Conservation (phyloP, 2,888 invertebrate genomes). For the Drosophila rubida region DNA sequence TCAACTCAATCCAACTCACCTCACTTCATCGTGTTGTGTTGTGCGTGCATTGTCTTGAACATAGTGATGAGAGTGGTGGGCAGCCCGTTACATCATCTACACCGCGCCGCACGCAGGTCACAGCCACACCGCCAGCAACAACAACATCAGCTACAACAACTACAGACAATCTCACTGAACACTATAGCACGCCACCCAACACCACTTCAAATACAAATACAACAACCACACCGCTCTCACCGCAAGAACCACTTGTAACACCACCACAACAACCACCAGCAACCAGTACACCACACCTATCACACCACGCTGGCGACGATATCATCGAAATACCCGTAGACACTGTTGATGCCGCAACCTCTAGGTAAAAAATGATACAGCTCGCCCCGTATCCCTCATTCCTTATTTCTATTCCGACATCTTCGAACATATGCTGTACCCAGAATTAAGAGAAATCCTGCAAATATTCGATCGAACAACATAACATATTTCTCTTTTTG, state of each 20-base stretch:
- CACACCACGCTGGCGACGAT: slow-evolving; percentile 63
- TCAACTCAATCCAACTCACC: slow-evolving; percentile 41
- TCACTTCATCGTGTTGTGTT: slow-evolving; percentile 46
- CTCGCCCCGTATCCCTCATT: not conserved
- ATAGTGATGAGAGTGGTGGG: slow-evolving; percentile 78
- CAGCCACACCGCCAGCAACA: slow-evolving; percentile 48
- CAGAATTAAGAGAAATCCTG: too few species aligned
- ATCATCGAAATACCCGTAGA: slow-evolving; percentile 82
- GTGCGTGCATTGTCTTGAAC: slow-evolving; percentile 45
- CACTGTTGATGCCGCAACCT: slow-evolving; percentile 77
- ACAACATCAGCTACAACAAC: slow-evolving; percentile 46
- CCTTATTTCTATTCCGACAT: not conserved
- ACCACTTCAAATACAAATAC: slow-evolving; percentile 69
- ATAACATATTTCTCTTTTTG: too few species aligned
- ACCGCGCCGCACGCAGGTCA: slow-evolving; percentile 74
- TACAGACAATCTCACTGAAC: slow-evolving; percentile 61
- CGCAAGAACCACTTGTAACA: slow-evolving; percentile 63
- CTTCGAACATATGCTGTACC: slow-evolving; percentile 13
- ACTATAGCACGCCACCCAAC: slow-evolving; percentile 71
- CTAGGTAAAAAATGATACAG: slow-evolving; percentile 77
- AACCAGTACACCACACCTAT: slow-evolving; percentile 70
- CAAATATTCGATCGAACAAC: too few species aligned
- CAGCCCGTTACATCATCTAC: slow-evolving; percentile 69
- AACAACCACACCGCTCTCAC: slow-evolving; percentile 79
- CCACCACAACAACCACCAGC: slow-evolving; percentile 71